Percentiles rank a stretch among this genome's conserved stretches.
phyloP scores from a whole-genome alignment of 2,113 vertebrate genomes.

The Saccopteryx bilineata region DNA sequence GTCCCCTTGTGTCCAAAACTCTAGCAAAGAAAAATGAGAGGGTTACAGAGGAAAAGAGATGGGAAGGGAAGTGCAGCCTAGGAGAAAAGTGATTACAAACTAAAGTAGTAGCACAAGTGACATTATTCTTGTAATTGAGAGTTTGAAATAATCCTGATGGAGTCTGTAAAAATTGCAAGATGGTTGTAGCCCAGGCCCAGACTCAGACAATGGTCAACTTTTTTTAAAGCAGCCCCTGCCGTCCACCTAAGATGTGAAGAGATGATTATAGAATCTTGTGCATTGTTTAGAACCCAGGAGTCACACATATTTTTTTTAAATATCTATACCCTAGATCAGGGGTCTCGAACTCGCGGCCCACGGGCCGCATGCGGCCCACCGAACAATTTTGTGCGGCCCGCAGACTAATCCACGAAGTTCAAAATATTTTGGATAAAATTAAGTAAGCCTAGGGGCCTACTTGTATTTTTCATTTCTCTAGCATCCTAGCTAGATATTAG shows the following conservation, averaged over 20 bases:
- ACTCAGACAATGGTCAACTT: neutral
- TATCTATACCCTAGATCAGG: neutral
- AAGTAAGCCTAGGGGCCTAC: too few relatives aligned
- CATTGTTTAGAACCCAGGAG: neutral
- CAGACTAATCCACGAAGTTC: too few relatives aligned
- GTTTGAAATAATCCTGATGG: neutral
- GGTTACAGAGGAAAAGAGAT: neutral
- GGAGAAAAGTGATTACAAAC: neutral
- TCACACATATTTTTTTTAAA: conserved; percentile 3
- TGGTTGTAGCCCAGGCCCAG: neutral
- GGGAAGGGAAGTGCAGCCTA: neutral
- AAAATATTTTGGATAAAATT: too few relatives aligned
- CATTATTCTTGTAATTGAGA: neutral
- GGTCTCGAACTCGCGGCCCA: too few relatives aligned
- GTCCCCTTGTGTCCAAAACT: neutral
- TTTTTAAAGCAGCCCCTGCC: neutral
- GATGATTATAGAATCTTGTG: neutral
- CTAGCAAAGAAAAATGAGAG: neutral
- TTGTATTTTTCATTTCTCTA: too few relatives aligned
- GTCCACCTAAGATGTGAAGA: conserved; percentile 7
- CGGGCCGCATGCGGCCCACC: too few relatives aligned
- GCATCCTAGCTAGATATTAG: too few relatives aligned
- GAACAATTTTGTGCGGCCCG: too few relatives aligned
- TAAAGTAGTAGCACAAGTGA: neutral
- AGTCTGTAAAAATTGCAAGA: conserved; percentile 9